Evolutionary conservation across 2,113 vertebrate genomes (phyloP), one percentile per base, ranked within the genome.

Genomic region (Dromiciops gliroides): DNA sequence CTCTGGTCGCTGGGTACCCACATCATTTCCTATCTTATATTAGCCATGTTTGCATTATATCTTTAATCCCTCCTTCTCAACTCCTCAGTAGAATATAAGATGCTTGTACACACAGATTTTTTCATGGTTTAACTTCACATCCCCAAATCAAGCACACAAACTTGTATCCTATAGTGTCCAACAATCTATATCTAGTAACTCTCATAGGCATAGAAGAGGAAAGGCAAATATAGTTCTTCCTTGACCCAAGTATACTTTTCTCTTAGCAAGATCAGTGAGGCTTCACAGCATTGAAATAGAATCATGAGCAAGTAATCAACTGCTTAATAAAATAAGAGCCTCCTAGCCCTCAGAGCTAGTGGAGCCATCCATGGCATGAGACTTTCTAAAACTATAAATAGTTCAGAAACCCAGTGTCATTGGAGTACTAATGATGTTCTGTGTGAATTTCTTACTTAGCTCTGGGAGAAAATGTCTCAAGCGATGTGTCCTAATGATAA

Each of bases 401-500:
- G 49, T 37, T 24, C 51, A 88, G 23, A 7, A 83, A 23, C 3
- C n/a, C n/a, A 19, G n/a, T 83, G 19, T 83, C 67, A 8, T 22
- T 83, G n/a, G n/a, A 22, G n/a, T 44, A 83, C n/a, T 3, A 56
- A 67, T 95, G 91, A 22, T 94, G 37, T 7, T 90, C 10, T 49
- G 67, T 67, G 67, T 83, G 48, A 90, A 49, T 50, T 31, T 50
- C 22, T 50, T 94, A 26, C 91, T 96, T 95, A 94, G 92, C 47
- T 96, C 51, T 94, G 96, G 88, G 95, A 93, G 95, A 89, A 96
- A 96, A 97, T 96, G 90, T 49, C 95, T 95, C 90, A 89, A 95
- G 75, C 53, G 83, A 90, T 90, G 90, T 48, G 94, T 97, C 92
- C 95, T 97, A 96, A 97, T 96, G 95, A 95, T 37, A 0, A 0